A percentile compares a stretch with the other conserved stretches of the same genome.
phyloP scores from a whole-genome alignment of 2,797 vertebrate species.

The Fistularia tabacaria region DNA sequence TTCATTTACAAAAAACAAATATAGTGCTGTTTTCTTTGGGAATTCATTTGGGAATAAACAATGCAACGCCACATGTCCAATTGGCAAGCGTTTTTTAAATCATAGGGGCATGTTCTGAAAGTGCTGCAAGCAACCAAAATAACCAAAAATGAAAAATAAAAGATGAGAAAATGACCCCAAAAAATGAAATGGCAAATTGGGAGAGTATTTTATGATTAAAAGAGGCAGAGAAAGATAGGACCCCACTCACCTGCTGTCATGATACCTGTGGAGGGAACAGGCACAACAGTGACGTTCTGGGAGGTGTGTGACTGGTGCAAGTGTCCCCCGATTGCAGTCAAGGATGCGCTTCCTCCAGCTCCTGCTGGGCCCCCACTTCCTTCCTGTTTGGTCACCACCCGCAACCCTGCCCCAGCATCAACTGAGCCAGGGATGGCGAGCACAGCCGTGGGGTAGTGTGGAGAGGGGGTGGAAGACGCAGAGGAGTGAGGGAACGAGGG shows the following conservation, averaged over 20 bases:
- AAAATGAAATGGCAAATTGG: background rate
- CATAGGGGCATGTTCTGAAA: too few species aligned
- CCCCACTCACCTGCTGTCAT: slow-evolving; percentile 87
- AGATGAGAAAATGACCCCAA: too few species aligned
- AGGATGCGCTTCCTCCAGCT: slow-evolving; percentile 27
- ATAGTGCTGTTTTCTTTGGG: background rate
- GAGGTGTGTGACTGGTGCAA: slow-evolving; percentile 90
- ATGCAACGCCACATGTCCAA: too few species aligned
- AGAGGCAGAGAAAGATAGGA: too few species aligned
- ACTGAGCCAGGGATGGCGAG: slow-evolving; percentile 85
- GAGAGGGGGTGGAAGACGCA: slow-evolving; percentile 72
- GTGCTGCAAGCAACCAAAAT: too few species aligned
- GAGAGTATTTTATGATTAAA: background rate
- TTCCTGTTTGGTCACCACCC: slow-evolving; percentile 74
- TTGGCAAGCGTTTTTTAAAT: too few species aligned
- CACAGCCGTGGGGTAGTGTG: slow-evolving; percentile 85
- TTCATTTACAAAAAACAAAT: background rate
- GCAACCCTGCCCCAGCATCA: slow-evolving; percentile 73
- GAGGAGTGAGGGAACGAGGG: slow-evolving; percentile 63
- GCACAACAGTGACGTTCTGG: slow-evolving; percentile 95
- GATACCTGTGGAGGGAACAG: slow-evolving; percentile 90
- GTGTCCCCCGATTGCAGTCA: slow-evolving; percentile 67
- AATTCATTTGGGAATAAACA: too few species aligned
- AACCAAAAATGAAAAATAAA: too few species aligned
- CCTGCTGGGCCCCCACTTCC: slow-evolving; percentile 56